phyloP scores from a whole-genome alignment of 2,113 vertebrate genomes.

The Nesogale talazaci region DNA sequence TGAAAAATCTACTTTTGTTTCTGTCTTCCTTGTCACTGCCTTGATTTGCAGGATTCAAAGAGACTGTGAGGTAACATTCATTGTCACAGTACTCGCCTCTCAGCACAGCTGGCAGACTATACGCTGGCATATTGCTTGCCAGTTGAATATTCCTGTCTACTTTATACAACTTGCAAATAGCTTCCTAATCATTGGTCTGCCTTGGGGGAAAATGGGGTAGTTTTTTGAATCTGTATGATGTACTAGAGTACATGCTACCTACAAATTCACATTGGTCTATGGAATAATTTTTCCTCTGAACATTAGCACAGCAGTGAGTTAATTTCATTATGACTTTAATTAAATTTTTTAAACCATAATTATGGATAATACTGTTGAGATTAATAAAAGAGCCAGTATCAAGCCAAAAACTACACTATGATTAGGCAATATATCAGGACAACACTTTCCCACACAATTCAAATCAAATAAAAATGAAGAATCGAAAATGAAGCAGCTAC shows the following conservation, averaged over 20 bases:
- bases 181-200: conserved; percentile 30
- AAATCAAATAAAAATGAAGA: conserved; percentile 66
- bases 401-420: not conserved
- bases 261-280: not conserved
- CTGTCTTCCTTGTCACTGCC: conserved; percentile 6
- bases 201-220: conserved; percentile 49
- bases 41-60: conserved; percentile 65
- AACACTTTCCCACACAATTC: conserved; percentile 47
- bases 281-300: not conserved
- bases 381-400: conserved; percentile 42
- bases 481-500: not conserved
- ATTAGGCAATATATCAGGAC: conserved; percentile 29
- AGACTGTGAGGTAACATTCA: conserved; percentile 63
- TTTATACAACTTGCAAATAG: conserved; percentile 63
- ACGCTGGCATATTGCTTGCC: conserved; percentile 35
- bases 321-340: conserved; percentile 50
- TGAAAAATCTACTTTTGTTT: conserved; percentile 1
- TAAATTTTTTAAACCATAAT: conserved; percentile 33
- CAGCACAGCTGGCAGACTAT: conserved; percentile 26
- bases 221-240: not conserved
- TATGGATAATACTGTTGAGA: conserved; percentile 8
- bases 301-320: conserved; percentile 27
- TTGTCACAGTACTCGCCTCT: conserved; percentile 4
- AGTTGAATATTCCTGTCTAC: conserved; percentile 62
- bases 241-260: not conserved